Evolutionary conservation across 2,113 vertebrate genomes (phyloP).

Genomic region (Larimichthys crocea): DNA sequence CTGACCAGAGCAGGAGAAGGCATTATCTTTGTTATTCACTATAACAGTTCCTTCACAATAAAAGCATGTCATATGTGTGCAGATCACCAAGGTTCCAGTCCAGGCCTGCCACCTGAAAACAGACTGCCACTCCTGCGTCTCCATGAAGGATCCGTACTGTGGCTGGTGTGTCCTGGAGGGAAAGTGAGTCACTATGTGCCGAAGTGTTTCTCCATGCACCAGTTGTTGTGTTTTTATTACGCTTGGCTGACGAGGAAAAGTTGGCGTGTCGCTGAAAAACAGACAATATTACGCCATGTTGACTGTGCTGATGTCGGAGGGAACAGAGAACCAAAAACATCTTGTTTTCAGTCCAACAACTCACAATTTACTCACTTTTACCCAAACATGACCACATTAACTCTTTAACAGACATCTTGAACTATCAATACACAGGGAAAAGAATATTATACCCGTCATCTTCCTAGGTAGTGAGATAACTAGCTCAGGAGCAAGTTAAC

Average conservation of each 20-base stretch:
- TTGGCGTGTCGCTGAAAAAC: no score
- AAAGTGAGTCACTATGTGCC: conserved; percentile 80
- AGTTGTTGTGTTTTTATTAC: not conserved
- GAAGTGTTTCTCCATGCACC: not conserved
- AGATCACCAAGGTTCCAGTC: conserved; percentile 87
- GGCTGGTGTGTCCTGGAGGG: conserved; percentile 96
- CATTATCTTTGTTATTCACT: not conserved
- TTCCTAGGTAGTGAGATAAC: not conserved
- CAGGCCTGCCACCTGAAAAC: conserved; percentile 88
- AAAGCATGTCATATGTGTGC: conserved; percentile 4
- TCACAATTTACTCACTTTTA: no score
- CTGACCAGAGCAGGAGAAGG: not conserved
- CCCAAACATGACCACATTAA: not conserved
- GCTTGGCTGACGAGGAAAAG: no score
- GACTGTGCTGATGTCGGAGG: no score
- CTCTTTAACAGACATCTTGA: no score
- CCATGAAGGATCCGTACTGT: conserved; percentile 91
- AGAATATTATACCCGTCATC: not conserved
- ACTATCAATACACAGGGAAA: not conserved
- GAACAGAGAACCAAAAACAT: no score
- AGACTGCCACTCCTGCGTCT: conserved; percentile 86
- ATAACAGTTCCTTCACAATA: conserved; percentile 3
- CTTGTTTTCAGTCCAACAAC: no score
- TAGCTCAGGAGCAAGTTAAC: no score
- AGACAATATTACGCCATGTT: no score